Evolutionary conservation across 2,113 vertebrate species (phyloP), one percentile per base, ranked within the genome.

Genomic region (Zingel zingel): DNA sequence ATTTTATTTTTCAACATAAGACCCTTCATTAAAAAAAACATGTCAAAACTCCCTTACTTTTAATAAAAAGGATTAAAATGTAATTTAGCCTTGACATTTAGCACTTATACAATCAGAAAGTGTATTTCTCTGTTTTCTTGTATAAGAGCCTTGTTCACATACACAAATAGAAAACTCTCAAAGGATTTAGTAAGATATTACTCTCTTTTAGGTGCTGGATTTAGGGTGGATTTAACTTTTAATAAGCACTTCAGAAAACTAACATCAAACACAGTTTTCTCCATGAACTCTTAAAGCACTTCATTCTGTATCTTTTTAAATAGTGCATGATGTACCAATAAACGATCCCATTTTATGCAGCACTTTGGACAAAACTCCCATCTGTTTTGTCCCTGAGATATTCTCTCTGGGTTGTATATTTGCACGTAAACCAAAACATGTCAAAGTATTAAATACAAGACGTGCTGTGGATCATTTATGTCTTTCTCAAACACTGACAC

Each of bases 191-290:
- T 56, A 30, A 74, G 11, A 25, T 69, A 13, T n/a, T 66, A 36
- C n/a, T 78, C 43, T 77, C 54, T 77, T 59, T 62, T 15, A 51
- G 19, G 19, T 47, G 48, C 54, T 67, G 47, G 65, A 78, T 54
- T 81, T 12, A 57, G 70, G 53, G 59, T 89, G 87, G 74, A 83
- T 83, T 85, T 75, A 84, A 16, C 79, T 85, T 76, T 88, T 64
- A 63, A 58, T 50, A 82, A 74, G 61, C 59, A 36, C 30, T 36
- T 69, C 57, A 47, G 30, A 62, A 86, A 89, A 47, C 45, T 43
- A 72, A 75, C 59, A 51, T 30, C n/a, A 74, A 74, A 75, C 68
- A 69, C 54, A 8, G 5, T 51, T 58, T 67, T 47, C 73, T 75
- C 61, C 58, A 25, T 47, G 3, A 59, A 81, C 76, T 33, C 53